phyloP scores from a whole-genome alignment of 2,888 invertebrate species.

The Drosophila anomalata region DNA sequence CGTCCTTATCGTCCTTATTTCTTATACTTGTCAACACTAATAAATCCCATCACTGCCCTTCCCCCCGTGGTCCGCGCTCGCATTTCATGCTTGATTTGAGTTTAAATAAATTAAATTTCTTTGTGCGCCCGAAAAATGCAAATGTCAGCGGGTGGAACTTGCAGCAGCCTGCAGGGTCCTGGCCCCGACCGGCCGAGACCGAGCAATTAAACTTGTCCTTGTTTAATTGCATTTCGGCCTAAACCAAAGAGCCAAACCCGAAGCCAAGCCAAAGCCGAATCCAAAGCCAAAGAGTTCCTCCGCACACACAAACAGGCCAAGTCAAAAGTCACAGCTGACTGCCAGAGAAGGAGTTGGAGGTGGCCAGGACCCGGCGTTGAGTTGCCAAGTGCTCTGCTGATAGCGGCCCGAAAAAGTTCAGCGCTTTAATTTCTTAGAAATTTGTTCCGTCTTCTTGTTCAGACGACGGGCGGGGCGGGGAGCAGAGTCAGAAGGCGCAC shows the following conservation, averaged over 20 bases:
- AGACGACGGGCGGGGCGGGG: background rate
- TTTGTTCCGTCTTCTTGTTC: constrained; percentile 57
- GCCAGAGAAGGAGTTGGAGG: background rate
- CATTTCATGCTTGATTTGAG: constrained; percentile 60
- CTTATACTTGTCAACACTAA: constrained; percentile 21
- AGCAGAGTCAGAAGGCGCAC: constrained; percentile 27
- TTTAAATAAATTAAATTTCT: constrained; percentile 59
- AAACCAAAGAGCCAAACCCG: constrained; percentile 43
- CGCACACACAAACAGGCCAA: constrained; percentile 38
- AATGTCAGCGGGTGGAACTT: constrained; percentile 41
- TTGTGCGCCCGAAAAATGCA: constrained; percentile 36
- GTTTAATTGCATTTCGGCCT: constrained; percentile 81
- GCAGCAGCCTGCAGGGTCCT: constrained; percentile 41
- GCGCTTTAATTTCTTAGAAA: constrained; percentile 78
- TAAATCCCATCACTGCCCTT: constrained; percentile 29
- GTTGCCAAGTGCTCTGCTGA: constrained; percentile 74
- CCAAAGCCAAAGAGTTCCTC: constrained; percentile 48
- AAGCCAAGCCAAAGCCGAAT: constrained; percentile 43
- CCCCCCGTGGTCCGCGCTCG: constrained; percentile 5
- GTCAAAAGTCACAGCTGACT: constrained; percentile 60
- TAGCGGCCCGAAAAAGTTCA: constrained; percentile 75
- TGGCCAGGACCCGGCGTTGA: constrained; percentile 49
- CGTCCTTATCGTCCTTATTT: constrained; percentile 15
- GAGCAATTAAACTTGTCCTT: constrained; percentile 83
- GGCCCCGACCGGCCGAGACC: constrained; percentile 52